These are phyloP conservation scores for Hirtodrosophila alboralis DNA, from an alignment of 2,888 invertebrate genomes.

Conservation along the genomic window DNA sequence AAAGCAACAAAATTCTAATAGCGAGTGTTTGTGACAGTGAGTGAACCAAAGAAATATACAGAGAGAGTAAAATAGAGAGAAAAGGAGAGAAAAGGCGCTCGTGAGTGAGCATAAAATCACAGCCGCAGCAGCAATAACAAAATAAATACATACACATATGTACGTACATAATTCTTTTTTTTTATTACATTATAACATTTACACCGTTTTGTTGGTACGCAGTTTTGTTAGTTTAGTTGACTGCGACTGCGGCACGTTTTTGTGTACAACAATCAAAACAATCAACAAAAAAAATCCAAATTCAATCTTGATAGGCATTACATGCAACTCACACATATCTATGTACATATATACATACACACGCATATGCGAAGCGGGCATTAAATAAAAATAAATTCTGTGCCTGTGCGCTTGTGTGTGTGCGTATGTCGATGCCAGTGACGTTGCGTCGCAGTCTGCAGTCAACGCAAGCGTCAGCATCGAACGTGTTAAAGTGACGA, in stretches of 20 bases:
- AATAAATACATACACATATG: slow-evolving; percentile 65
- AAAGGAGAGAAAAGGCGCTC: slow-evolving; percentile 37
- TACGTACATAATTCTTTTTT: slow-evolving; percentile 41
- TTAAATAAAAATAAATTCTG: slow-evolving; percentile 73
- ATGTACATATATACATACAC: slow-evolving; percentile 42
- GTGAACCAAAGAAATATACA: slow-evolving; percentile 31
- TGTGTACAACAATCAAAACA: slow-evolving; percentile 50
- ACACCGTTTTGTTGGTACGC: slow-evolving; percentile 37
- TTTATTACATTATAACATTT: slow-evolving; percentile 34
- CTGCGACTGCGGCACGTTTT: neutral
- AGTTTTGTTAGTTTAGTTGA: slow-evolving; percentile 28
- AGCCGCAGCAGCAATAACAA: slow-evolving; percentile 66
- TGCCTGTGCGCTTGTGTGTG: slow-evolving; percentile 20
- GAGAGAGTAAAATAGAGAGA: slow-evolving; percentile 30
- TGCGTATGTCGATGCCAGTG: slow-evolving; percentile 58
- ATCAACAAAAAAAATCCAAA: slow-evolving; percentile 54
- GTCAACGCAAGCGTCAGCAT: slow-evolving; percentile 49
- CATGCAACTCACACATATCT: slow-evolving; percentile 37
- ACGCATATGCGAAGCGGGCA: slow-evolving; percentile 42
- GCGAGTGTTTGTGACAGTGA: slow-evolving; percentile 45
- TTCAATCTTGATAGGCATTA: slow-evolving; percentile 54
- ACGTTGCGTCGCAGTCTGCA: slow-evolving; percentile 51
- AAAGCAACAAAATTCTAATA: slow-evolving; percentile 43
- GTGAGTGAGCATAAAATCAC: slow-evolving; percentile 70
- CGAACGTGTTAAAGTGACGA: slow-evolving; percentile 78